Conservation (phyloP, 2,797 vertebrate genomes). For the Gallinago solitaria region DNA sequence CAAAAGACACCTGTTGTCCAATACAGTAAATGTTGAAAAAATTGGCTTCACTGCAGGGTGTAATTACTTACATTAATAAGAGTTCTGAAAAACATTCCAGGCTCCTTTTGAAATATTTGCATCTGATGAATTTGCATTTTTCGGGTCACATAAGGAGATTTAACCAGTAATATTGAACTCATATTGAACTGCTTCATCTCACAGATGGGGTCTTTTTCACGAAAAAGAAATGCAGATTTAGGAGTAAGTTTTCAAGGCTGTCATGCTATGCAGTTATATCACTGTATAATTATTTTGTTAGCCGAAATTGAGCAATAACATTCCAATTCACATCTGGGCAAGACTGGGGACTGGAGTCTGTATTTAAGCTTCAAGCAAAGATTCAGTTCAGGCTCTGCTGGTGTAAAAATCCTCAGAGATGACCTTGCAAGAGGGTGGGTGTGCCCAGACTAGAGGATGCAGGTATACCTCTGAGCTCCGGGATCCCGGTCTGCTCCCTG, state of each 20-base stretch:
- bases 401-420: background rate
- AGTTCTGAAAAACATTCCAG: background rate
- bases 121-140: background rate
- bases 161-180: background rate
- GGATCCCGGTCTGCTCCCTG: accelerated
- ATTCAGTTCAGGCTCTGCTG: background rate
- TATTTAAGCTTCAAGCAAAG: background rate
- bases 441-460: background rate
- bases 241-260: background rate
- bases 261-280: background rate
- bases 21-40: background rate
- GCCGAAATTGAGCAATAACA: background rate
- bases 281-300: background rate
- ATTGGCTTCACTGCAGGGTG: background rate
- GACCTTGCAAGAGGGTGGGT: background rate
- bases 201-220: background rate
- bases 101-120: background rate
- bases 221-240: background rate
- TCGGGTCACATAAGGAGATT: background rate
- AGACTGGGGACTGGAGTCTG: background rate
- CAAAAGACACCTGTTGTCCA: background rate
- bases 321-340: background rate
- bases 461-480: background rate
- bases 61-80: background rate
- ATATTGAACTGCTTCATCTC: background rate